Conservation (phyloP, 2,113 vertebrate species). For the Eulemur rufifrons region DNA sequence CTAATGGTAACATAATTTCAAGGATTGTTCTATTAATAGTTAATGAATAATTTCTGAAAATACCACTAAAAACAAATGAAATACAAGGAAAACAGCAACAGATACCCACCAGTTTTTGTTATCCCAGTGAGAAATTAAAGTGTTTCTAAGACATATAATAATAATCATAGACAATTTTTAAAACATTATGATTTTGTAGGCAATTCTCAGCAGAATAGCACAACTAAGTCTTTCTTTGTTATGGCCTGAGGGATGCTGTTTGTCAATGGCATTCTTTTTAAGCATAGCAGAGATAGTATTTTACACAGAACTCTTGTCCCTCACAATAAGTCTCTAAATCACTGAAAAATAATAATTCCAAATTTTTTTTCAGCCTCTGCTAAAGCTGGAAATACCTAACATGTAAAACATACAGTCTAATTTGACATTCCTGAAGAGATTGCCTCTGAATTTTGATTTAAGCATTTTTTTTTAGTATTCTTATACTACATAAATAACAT, state of each 20-base stretch:
- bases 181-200: neutral
- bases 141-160: neutral
- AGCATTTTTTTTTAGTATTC: neutral
- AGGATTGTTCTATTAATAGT: neutral
- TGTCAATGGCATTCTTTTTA: neutral
- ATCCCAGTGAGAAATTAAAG: neutral
- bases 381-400: neutral
- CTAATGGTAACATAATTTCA: neutral
- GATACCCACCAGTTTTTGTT: neutral
- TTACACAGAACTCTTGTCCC: neutral
- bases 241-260: neutral
- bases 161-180: neutral
- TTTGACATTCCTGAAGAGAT: neutral
- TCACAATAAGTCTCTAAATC: neutral
- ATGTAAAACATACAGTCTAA: neutral
- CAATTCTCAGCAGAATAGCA: neutral
- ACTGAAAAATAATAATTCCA: neutral
- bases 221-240: neutral
- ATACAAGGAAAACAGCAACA: neutral
- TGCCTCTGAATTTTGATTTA: neutral
- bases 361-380: neutral
- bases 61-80: neutral
- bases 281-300: neutral
- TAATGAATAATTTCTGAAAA: neutral
- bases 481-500: neutral